phyloP scores from a whole-genome alignment of 2,113 vertebrate species.

The Irena cyanogastra region DNA sequence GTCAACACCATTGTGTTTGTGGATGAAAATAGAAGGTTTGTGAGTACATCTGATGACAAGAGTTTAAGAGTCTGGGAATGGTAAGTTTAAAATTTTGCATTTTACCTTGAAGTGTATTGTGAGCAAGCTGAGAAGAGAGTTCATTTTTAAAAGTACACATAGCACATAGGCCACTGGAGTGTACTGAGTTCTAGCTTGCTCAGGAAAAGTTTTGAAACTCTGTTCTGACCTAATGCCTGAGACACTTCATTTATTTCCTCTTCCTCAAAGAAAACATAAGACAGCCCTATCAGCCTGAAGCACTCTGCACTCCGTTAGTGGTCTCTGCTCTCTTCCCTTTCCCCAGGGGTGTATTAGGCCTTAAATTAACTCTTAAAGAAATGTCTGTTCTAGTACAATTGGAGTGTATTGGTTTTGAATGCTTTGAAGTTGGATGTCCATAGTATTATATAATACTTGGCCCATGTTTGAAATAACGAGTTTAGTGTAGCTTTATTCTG shows the following conservation, averaged over 20 bases:
- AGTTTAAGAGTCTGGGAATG: constrained; percentile 98
- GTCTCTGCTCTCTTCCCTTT: neutral
- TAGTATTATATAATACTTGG: neutral
- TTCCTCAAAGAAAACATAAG: neutral
- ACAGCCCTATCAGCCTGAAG: neutral
- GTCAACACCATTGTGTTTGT: constrained; percentile 99
- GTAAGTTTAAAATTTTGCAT: constrained; percentile 73
- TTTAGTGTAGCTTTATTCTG: neutral
- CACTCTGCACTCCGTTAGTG: neutral
- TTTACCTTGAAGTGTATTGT: neutral
- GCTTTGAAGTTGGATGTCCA: neutral
- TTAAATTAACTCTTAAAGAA: neutral
- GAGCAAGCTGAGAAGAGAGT: neutral
- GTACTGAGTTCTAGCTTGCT: neutral
- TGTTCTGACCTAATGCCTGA: neutral
- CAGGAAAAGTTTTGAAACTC: neutral
- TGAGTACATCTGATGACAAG: constrained; percentile 98
- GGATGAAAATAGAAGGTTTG: constrained; percentile 96
- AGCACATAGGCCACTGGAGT: neutral
- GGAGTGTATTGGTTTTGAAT: neutral
- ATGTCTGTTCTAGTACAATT: neutral
- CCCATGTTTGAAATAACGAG: neutral
- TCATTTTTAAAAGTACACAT: neutral
- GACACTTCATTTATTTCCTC: neutral
- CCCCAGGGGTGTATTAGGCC: neutral